These are phyloP conservation scores for Sciaenops ocellatus DNA, from an alignment of 2,797 vertebrate genomes.

Conservation along the genomic window DNA sequence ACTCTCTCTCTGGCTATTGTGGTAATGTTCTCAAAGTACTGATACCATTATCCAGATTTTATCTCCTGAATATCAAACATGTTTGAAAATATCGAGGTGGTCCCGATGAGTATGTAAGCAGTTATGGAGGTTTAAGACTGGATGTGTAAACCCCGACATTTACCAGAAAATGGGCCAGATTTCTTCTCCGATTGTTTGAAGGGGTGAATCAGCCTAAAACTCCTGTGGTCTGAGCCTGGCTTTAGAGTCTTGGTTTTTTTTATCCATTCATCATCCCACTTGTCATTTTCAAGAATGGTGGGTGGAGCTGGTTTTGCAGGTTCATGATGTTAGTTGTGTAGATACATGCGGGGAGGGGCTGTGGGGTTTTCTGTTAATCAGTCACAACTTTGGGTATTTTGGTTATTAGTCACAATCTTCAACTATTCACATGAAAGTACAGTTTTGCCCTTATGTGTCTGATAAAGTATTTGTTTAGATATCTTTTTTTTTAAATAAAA, in stretches of 20 bases:
- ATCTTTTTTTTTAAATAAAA: conserved; percentile 33
- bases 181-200: too few species aligned
- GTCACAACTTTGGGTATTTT: conserved; percentile 44
- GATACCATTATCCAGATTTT: too few species aligned
- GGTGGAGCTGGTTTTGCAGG: conserved; percentile 11
- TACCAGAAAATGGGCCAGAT: too few species aligned
- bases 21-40: too few species aligned
- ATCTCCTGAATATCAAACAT: too few species aligned
- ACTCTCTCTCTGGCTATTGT: too few species aligned
- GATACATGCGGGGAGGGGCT: conserved; percentile 3
- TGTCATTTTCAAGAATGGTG: not conserved
- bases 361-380: conserved; percentile 30
- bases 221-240: too few species aligned
- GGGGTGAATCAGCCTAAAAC: too few species aligned
- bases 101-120: too few species aligned
- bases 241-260: conserved; percentile 21
- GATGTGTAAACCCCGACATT: too few species aligned
- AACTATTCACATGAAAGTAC: not conserved
- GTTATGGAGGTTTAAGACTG: too few species aligned
- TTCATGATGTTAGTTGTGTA: conserved; percentile 20
- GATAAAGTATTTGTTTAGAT: conserved; percentile 1
- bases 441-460: conserved; percentile 27
- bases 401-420: conserved; percentile 7
- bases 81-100: too few species aligned
- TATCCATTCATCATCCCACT: not conserved